phyloP scores from a whole-genome alignment of 2,888 invertebrate genomes.

The Mesorhabditis sp. region DNA sequence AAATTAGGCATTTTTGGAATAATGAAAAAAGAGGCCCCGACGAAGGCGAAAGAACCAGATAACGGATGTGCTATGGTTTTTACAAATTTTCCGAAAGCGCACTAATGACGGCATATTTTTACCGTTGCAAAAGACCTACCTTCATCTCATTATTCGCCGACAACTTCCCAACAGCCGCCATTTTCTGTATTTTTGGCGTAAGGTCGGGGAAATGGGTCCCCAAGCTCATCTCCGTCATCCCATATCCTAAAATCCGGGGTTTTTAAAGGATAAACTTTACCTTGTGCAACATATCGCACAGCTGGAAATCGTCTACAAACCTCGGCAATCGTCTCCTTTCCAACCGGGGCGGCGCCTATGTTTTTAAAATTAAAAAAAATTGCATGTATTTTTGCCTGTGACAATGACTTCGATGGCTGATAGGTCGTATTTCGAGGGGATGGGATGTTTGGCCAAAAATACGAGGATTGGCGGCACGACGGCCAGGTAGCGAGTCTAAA shows the following conservation, averaged over 20 bases:
- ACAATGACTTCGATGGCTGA: constrained; percentile 67
- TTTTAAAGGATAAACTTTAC: constrained; percentile 6
- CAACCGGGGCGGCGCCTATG: constrained; percentile 52
- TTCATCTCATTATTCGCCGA: constrained; percentile 69
- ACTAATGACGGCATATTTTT: no score
- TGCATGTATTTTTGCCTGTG: constrained; percentile 10
- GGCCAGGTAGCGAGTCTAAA: constrained; percentile 59
- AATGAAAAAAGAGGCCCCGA: no score
- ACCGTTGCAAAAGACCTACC: constrained; percentile 40
- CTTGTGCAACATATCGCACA: constrained; percentile 35
- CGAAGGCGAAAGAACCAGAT: no score
- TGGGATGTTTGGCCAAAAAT: constrained; percentile 70
- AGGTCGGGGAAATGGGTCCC: constrained; percentile 61
- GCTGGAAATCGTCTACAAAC: constrained; percentile 37
- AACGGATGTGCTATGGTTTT: no score
- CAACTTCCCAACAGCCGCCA: constrained; percentile 70
- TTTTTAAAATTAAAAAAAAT: no score
- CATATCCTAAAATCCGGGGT: constrained; percentile 65
- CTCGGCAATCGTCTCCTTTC: constrained; percentile 50
- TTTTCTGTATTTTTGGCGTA: constrained; percentile 61
- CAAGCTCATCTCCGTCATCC: constrained; percentile 74
- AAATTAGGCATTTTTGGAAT: no score
- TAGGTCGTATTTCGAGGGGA: constrained; percentile 73
- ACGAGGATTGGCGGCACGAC: constrained; percentile 78
- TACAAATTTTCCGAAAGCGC: no score